Base-by-base conservation (phyloP, 2,888 invertebrate genomes). In the Pterostichus madidus region DNA sequence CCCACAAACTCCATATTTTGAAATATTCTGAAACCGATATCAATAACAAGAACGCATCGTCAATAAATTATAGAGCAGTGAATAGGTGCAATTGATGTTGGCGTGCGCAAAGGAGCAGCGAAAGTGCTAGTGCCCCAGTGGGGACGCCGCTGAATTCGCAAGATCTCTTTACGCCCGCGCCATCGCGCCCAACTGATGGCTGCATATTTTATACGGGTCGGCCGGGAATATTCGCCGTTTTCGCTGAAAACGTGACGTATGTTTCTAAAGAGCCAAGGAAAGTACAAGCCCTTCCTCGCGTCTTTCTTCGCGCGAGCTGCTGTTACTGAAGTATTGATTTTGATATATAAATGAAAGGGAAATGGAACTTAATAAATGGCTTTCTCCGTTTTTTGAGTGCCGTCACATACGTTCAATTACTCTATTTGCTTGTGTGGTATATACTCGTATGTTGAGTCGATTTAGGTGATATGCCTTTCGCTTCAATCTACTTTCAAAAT, bases 161-260 rank as follows among this genome's bases (percentile, higher is more conserved):
- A 76, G 46, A 79, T 79, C 64, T 64, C 35, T 79, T 79, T 79
- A 64, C 49, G 64, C 31, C 31, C 46, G 49, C 46, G 44, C 71
- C 52, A 68, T 68, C 64, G 13, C 64, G 32, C 44, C 32, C 80
- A 80, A 71, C 80, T 80, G 80, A 80, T 80, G 80, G 80, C 71
- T 80, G 80, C 80, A 80, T 80, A 80, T 80, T 80, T 80, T 71
- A 80, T 80, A 80, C 52, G 11, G 13, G 32, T 31, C 75, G 35
- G 13, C 75, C 49, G 75, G 75, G 75, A 52, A 75, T 75, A 75
- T 80, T 68, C 71, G 77, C 77, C 53, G 68, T 71, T 71, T 71
- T 71, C 44, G 68, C 53, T 53, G 79, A 79, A 61, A 61, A 80
- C 80, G 80, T 80, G 80, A 68, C 80, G 71, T 80, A 80, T 71